Evolutionary conservation across 2,888 invertebrate genomes (phyloP).

Genomic region (Tipula lateralis): DNA sequence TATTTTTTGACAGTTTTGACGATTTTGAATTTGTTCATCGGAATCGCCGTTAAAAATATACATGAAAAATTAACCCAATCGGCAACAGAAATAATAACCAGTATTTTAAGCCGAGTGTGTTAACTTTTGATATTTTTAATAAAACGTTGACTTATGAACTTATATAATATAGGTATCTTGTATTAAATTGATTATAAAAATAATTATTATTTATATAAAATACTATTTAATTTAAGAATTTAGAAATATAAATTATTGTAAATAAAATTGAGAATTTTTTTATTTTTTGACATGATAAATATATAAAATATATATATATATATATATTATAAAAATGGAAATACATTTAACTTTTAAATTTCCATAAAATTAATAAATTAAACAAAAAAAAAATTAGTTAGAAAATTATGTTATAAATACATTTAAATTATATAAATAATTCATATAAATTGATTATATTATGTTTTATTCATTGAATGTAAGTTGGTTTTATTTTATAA

Average conservation of each 20-base stretch:
- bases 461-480: not conserved
- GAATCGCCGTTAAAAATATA: too few relatives aligned
- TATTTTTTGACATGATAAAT: not conserved
- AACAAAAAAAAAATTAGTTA: not conserved
- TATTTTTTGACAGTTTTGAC: too few relatives aligned
- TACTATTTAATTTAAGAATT: too few relatives aligned
- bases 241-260: not conserved
- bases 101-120: too few relatives aligned
- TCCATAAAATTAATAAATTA: not conserved
- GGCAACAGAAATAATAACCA: too few relatives aligned
- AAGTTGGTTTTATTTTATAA: not conserved
- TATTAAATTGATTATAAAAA: too few relatives aligned
- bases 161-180: too few relatives aligned
- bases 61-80: too few relatives aligned
- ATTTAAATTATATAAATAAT: not conserved
- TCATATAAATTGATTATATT: not conserved
- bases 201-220: too few relatives aligned
- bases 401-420: not conserved
- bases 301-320: not conserved
- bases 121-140: too few relatives aligned
- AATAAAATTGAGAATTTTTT: not conserved
- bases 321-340: not conserved
- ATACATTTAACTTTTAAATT: not conserved
- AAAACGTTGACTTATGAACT: too few relatives aligned
- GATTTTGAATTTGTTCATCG: too few relatives aligned